Conservation (phyloP, 2,888 invertebrate species). For the Scaptomyza caliginosa region DNA sequence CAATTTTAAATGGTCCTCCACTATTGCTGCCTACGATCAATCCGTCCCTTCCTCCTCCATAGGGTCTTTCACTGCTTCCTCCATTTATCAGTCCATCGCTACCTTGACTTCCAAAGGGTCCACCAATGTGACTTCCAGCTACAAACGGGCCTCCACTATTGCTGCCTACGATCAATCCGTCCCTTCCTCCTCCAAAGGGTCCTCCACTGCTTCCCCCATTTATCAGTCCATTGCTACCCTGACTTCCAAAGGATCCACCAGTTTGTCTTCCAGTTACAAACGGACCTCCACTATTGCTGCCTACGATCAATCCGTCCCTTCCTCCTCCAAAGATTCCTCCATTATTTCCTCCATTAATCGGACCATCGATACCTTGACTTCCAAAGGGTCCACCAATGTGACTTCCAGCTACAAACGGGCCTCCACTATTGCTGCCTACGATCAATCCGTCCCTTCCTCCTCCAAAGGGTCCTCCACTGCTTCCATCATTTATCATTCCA, state of each 20-base stretch:
- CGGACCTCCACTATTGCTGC: background rate
- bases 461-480: background rate
- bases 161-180: background rate
- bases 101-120: no score
- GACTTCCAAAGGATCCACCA: background rate
- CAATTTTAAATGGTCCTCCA: no score
- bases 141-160: slow-evolving; percentile 6
- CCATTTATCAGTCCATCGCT: no score
- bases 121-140: no score
- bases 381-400: slow-evolving; percentile 4
- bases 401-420: background rate
- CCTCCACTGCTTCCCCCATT: background rate
- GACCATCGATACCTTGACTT: background rate
- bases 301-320: background rate
- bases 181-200: background rate
- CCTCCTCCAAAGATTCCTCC: background rate
- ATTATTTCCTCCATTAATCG: no score
- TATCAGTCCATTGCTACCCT: background rate
- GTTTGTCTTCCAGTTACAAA: background rate
- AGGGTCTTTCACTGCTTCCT: no score
- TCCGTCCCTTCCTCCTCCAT: background rate
- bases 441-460: background rate
- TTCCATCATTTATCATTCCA: background rate
- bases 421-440: background rate
- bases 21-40: background rate